A percentile compares a stretch with the other conserved stretches of the same genome.
These are phyloP conservation scores for Seira sanloemensis DNA, from an alignment of 2,888 invertebrate genomes.

Conservation along the genomic window DNA sequence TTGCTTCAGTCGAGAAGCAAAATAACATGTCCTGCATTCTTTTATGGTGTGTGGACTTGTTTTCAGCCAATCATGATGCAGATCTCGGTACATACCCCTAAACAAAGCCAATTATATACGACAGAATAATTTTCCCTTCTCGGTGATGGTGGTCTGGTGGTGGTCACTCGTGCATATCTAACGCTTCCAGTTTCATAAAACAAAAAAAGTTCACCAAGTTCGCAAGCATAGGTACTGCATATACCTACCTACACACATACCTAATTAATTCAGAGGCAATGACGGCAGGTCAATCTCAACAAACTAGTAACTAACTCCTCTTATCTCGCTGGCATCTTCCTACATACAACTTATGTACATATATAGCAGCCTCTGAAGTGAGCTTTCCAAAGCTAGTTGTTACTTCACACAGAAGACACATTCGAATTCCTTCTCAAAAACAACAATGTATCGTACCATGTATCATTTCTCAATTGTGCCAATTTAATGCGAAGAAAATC, in stretches of 20 bases:
- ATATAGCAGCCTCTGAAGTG: not conserved
- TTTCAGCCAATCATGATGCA: conserved; percentile 41
- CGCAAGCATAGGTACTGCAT: not conserved
- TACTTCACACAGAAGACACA: not conserved
- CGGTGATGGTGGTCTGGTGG: too few relatives aligned
- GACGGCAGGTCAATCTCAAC: not conserved
- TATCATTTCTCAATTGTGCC: not conserved
- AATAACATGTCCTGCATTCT: not conserved
- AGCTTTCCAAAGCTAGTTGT: not conserved
- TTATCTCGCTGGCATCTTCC: not conserved
- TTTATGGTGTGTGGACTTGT: conserved; percentile 36
- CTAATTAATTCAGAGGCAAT: conserved; percentile 11
- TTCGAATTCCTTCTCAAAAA: not conserved
- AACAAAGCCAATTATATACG: conserved; percentile 30
- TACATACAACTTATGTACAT: too few relatives aligned
- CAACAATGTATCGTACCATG: too few relatives aligned
- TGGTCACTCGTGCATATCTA: not conserved
- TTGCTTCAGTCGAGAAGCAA: not conserved
- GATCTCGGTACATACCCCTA: conserved; percentile 43
- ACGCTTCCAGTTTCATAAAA: not conserved
- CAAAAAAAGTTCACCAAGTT: not conserved
- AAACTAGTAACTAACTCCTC: not conserved
- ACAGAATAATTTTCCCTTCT: not conserved
- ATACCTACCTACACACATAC: not conserved
- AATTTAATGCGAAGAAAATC: not conserved